phyloP scores from a whole-genome alignment of 2,888 invertebrate genomes.

The Liodrosophila aerea region DNA sequence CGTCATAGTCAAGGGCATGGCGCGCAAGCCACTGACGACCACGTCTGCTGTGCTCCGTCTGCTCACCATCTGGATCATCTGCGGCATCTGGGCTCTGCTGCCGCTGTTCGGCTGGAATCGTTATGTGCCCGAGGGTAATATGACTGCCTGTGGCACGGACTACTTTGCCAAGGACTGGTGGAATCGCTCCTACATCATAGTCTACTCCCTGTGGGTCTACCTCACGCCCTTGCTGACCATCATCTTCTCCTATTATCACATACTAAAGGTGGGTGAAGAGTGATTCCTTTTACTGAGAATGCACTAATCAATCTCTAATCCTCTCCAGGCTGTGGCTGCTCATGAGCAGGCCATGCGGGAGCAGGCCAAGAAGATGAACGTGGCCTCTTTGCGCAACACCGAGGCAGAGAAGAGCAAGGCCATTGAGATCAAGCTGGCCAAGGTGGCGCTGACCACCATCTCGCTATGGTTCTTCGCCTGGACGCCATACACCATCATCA shows the following conservation, averaged over 20 bases:
- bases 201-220: constrained; percentile 84
- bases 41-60: constrained; percentile 84
- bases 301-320: background rate
- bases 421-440: constrained; percentile 85
- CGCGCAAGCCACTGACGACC: constrained; percentile 84
- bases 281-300: background rate
- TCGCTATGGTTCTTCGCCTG: constrained; percentile 87
- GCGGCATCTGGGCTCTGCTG: constrained; percentile 84
- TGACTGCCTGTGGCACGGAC: constrained; percentile 86
- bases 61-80: constrained; percentile 84
- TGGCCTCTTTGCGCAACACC: constrained; percentile 84
- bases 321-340: constrained; percentile 83
- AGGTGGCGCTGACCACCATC: constrained; percentile 86
- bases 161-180: constrained; percentile 84
- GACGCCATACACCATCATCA: constrained; percentile 86
- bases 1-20: constrained; percentile 86
- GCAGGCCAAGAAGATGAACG: constrained; percentile 87
- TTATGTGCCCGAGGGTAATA: constrained; percentile 87
- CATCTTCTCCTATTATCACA: constrained; percentile 85
- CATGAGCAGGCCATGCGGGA: constrained; percentile 85
- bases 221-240: constrained; percentile 84
- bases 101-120: constrained; percentile 87
- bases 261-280: constrained; percentile 83
- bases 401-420: constrained; percentile 83
- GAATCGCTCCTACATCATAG: constrained; percentile 84